Base-by-base conservation (phyloP, 2,888 invertebrate species). In the Sturmia bella region DNA sequence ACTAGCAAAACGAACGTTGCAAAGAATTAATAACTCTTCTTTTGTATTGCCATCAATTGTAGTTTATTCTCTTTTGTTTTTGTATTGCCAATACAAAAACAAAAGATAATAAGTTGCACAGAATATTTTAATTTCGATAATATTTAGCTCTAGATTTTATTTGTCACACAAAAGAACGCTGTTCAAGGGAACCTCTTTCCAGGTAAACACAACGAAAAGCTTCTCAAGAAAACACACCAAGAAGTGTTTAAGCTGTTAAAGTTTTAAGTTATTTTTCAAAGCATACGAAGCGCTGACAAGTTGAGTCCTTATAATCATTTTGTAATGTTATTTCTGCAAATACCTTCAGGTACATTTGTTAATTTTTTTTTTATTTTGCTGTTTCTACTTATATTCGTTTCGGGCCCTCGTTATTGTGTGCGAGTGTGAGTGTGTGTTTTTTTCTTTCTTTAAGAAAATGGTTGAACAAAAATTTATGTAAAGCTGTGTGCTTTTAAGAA, bases 271-370 rank as follows among this genome's bases (percentile, higher is more conserved):
- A 73, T 73, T 43, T 56, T 56, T 27, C 21, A 50, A 57, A 61
- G 21, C 57, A 37, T 63, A n/a, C 21, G 11, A 11, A 45, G 50
- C 63, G 77, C 54, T 77, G 77, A 81, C 77, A 81, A 77, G 73
- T 77, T 74, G 73, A 77, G 64, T 64, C 64, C 64, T 52, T 17
- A 39, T 66, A 74, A 77, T 77, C 57, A 77, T 81, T 73, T 74
- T 56, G 69, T 69, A 59, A 74, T 74, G 52, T 70, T 78, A 74
- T 74, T 82, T 74, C 52, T 57, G 59, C 57, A 78, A 78, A 82
- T 70, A 78, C 57, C 74, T 64, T 24, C 24, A 74, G 77, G 74
- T 54, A 50, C 32, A 76, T 52, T 48, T 13, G 39, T 24, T 27
- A 48, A 32, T 64, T 32, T 9, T 63, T 15, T 11, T 32, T 66